Evolutionary conservation across 2,888 invertebrate species (phyloP).

Genomic region (Dolichomitus sp.): DNA sequence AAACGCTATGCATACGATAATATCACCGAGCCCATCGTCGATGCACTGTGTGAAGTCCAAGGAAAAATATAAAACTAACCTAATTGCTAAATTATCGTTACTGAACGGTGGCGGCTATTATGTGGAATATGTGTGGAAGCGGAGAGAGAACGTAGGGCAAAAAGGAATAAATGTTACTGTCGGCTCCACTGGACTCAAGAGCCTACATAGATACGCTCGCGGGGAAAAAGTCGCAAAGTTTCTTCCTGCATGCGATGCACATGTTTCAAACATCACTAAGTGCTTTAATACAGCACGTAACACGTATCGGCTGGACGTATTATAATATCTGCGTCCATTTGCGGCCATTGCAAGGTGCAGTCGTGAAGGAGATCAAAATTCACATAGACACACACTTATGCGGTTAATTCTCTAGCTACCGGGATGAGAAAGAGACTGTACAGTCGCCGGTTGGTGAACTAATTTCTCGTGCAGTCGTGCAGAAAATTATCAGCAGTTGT

Average conservation of each 20-base stretch:
- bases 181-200: constrained; percentile 22
- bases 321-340: background rate
- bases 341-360: constrained; percentile 21
- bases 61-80: constrained; percentile 66
- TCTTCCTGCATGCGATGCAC: constrained; percentile 80
- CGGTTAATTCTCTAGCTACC: constrained; percentile 77
- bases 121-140: constrained; percentile 15
- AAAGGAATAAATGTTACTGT: constrained; percentile 32
- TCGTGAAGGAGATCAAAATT: constrained; percentile 45
- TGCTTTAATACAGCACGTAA: constrained; percentile 40
- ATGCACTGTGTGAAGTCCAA: constrained; percentile 46
- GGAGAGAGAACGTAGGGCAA: constrained; percentile 24
- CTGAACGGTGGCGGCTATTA: constrained; percentile 42
- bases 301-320: constrained; percentile 19
- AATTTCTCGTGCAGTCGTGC: constrained; percentile 86
- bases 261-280: constrained; percentile 54
- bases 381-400: constrained; percentile 15
- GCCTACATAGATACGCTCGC: constrained; percentile 34
- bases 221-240: constrained; percentile 63
- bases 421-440: constrained; percentile 74
- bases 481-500: constrained; percentile 83
- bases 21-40: constrained; percentile 53
- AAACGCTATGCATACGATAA: constrained; percentile 40
- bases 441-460: constrained; percentile 82
- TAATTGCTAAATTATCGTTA: constrained; percentile 79